Evolutionary conservation across 2,797 vertebrate genomes (phyloP), one percentile per base, ranked within the genome.

Genomic region (Phaenicophaeus curvirostris): DNA sequence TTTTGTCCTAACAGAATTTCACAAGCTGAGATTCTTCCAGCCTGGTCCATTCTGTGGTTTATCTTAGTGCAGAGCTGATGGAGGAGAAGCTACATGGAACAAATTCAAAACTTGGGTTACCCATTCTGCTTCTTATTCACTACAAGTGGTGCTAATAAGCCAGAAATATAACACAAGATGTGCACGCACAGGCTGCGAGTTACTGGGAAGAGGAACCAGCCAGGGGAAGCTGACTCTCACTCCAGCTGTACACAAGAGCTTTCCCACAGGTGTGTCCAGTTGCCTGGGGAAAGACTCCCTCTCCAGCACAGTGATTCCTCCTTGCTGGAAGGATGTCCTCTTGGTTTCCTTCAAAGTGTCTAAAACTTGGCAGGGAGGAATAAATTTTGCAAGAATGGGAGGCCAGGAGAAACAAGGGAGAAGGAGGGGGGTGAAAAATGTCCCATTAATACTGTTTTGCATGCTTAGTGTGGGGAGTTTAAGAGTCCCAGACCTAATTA

Each of bases 11-110:
- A 28, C 8, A 31, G 58, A 44, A 24, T 44, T 83, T 66, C 20
- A 25, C 53, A 41, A 71, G 66, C 77, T 72, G 51, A 51, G 65
- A 4, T n/a, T 46, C 59, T 35, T 23, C 37, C 55, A 37, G 59
- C 9, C 28, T 74, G 55, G 4, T 15, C 6, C 0, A 0, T 57
- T 46, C 8, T 50, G 33, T 4, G 3, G 16, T 15, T 82, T 44
- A 2, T 41, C 37, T 44, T 24, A 19, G 10, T 41, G 53, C 6
- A 3, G 51, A n/a, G 48, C 42, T 76, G 48, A 8, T 35, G 16
- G 3, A 25, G 46, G 55, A 80, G 59, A 50, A 80, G 39, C 35
- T 58, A 0, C 27, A 41, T 41, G n/a, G n/a, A n/a, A n/a, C n/a
- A n/a, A n/a, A n/a, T n/a, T n/a, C n/a, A n/a, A n/a, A n/a, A n/a